Evolutionary conservation across 2,888 invertebrate genomes (phyloP), one percentile per base, ranked within the genome.

Genomic region (Sussaba pulchella): DNA sequence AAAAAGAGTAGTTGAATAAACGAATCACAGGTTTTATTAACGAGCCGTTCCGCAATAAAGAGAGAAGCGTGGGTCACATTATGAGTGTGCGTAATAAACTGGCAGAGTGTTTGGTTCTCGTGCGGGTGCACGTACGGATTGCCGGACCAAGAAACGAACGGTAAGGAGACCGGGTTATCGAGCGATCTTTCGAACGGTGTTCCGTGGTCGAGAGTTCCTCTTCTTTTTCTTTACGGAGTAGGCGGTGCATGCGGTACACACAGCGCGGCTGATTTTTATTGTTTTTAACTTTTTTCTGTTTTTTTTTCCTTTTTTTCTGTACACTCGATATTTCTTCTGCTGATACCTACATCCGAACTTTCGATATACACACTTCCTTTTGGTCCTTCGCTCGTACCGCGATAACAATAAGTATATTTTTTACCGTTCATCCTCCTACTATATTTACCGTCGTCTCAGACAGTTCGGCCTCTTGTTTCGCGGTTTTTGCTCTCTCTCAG

Each of bases 1-100:
- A 31, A 54, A 54, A 26, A 54, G 26, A 31, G 31, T 14, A 54
- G 54, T 8, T 31, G 54, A 31, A 54, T 57, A 57, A 57, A 31
- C 10, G 57, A 57, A 57, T 39, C n/a, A 0, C 21, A 12, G 17
- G 5, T 41, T 87, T 88, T 87, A 85, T 88, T 88, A 87, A 88
- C 87, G 83, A 87, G 87, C 84, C 85, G 88, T 88, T 87, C 75
- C 85, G 84, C 84, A 86, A 87, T 87, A 85, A 87, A 85, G 78
- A 26, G 52, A 69, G 69, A 67, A 80, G 59, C 74, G 64, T 59
- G 61, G 67, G 71, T 61, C 72, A 61, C 41, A 54, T 73, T 73
- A 78, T 73, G 67, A 69, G 67, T 73, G 67, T 52, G 39, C 50
- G 59, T 78, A 43, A 66, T 66, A 64, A 36, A 66, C 45, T 50